Conservation (phyloP, 2,888 invertebrate genomes). For the Mythimna impura region DNA sequence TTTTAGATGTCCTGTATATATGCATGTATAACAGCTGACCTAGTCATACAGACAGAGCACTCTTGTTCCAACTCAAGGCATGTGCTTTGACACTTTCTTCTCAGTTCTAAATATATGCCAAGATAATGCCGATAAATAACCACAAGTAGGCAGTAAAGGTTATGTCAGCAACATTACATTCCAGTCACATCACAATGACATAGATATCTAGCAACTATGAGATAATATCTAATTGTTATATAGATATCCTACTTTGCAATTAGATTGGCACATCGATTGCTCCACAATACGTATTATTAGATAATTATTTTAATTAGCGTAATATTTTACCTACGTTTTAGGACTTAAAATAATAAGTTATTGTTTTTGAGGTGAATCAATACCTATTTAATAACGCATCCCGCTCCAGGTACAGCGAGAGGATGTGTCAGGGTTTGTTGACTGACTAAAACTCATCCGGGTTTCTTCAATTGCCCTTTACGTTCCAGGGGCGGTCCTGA, state of each 20-base stretch:
- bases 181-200: conserved; percentile 13
- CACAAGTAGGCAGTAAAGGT: conserved; percentile 22
- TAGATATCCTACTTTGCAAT: conserved; percentile 22
- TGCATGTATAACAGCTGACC: background rate
- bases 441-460: no score
- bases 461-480: no score
- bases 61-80: conserved; percentile 1
- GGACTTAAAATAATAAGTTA: no score
- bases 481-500: no score
- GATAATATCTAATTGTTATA: conserved; percentile 19
- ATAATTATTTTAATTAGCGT: background rate
- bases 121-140: conserved; percentile 46
- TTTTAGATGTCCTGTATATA: no score
- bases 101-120: conserved; percentile 40
- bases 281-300: conserved; percentile 7
- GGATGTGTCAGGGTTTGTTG: no score
- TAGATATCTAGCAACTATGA: conserved; percentile 5
- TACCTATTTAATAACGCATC: no score
- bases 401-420: no score
- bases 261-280: conserved; percentile 12
- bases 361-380: no score
- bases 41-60: conserved; percentile 7
- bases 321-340: conserved; percentile 10
- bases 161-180: conserved; percentile 21
- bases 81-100: conserved; percentile 21